A percentile compares a stretch with the other conserved stretches of the same genome.
Evolutionary conservation across 2,113 vertebrate genomes (phyloP).

Genomic region (Cavia aperea): DNA sequence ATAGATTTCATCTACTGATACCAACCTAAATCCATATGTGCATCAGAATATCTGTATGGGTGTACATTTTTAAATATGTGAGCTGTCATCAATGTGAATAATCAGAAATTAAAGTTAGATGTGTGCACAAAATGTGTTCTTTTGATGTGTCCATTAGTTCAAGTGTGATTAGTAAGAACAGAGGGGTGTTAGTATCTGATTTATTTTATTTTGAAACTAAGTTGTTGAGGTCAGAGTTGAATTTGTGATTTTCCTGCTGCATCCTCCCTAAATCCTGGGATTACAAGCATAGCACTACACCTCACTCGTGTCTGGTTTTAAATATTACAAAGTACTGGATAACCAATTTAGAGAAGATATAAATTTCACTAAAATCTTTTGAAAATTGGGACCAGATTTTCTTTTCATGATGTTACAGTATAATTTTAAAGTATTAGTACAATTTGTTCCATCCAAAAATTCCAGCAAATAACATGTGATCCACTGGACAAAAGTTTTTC

Average conservation of each 20-base stretch:
- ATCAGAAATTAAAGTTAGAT: not conserved
- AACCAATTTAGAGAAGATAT: not conserved
- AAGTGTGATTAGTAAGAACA: not conserved
- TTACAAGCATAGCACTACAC: not conserved
- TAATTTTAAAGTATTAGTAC: not conserved
- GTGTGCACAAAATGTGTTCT: not conserved
- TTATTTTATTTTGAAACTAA: not conserved
- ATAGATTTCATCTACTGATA: not conserved
- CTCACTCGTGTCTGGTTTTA: not conserved
- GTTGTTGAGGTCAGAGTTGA: not conserved
- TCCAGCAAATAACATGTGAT: not conserved
- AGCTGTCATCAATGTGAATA: not conserved
- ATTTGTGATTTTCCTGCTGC: not conserved
- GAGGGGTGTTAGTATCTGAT: not conserved
- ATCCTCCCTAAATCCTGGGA: not conserved
- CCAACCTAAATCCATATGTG: not conserved
- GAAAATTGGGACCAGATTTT: not conserved
- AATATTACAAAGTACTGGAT: not conserved
- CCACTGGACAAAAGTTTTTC: not conserved
- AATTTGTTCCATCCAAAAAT: not conserved
- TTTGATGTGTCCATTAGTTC: not conserved
- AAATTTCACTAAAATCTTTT: not conserved
- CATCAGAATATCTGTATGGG: not conserved
- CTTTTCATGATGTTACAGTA: not conserved
- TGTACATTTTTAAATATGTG: not conserved